Base-by-base conservation (phyloP, 2,797 vertebrate genomes). In the Brotula barbata region DNA sequence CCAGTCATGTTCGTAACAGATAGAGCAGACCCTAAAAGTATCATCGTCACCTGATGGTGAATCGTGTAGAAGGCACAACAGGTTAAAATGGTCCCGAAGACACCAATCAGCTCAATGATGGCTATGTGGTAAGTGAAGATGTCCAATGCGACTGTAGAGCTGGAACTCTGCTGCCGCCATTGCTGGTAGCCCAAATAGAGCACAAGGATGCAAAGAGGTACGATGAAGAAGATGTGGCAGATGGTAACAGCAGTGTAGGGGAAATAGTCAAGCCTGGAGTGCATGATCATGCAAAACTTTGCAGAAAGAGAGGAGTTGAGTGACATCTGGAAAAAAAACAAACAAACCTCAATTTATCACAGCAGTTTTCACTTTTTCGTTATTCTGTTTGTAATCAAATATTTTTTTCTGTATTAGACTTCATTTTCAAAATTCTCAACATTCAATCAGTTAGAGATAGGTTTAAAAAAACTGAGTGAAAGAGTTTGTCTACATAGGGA, bases 11-110 rank as follows among this genome's bases (percentile, higher is more conserved):
- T 1, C 0, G 33, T 0, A 7, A 0, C 10, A 0, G 1, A 2
- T 3, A 62, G 0, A 8, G 1, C 7, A 0, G 0, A 1, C 37
- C 53, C 1, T n/a, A n/a, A n/a, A n/a, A n/a, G n/a, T n/a, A 0
- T 13, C 1, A 0, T 1, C 0, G 0, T 0, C 14, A 42, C 0
- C 19, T 3, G 1, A 1, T 3, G 1, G 2, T 1, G 2, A 6
- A 1, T 3, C 31, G 10, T 0, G 3, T 6, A 6, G 25, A 8
- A 4, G 0, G 0, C 0, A 7, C 39, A 22, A 6, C 5, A 39
- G 0, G 25, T 0, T 19, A 3, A 23, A 2, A 12, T 0, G 0
- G 0, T 21, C 1, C 25, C 25, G 4, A 28, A 28, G 34, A 9
- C 2, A 1, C 4, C 3, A 6, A 55, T n/a, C 1, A 75, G 4